Evolutionary conservation across 2,888 invertebrate genomes (phyloP).

Genomic region (Sipha maydis): DNA sequence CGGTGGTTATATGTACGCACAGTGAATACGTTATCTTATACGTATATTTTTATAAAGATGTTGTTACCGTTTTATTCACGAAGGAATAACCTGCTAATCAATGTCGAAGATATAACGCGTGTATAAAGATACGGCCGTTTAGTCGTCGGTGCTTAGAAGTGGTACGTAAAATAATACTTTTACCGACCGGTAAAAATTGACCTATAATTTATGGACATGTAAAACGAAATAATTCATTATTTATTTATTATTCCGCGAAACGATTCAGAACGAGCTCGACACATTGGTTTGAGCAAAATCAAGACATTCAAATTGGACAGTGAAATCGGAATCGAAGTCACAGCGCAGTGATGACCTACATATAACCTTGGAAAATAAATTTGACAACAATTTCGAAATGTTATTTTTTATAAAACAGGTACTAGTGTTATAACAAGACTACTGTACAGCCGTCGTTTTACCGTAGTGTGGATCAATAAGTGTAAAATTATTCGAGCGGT

Average conservation of each 20-base stretch:
- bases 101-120: background rate
- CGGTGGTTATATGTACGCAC: background rate
- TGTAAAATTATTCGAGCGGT: background rate
- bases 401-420: background rate
- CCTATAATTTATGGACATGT: background rate
- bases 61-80: background rate
- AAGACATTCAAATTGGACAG: background rate
- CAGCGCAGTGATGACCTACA: constrained; percentile 7
- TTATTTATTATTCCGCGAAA: background rate
- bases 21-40: background rate
- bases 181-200: background rate
- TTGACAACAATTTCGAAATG: background rate
- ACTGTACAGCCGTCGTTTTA: too few species aligned
- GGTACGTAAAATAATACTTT: background rate
- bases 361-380: constrained; percentile 26
- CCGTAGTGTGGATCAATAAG: too few species aligned
- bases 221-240: background rate
- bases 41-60: constrained; percentile 22
- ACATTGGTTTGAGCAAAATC: background rate
- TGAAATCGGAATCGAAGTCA: background rate
- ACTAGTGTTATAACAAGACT: too few species aligned
- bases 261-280: background rate
- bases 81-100: background rate
- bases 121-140: too few species aligned
- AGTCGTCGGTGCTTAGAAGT: too few species aligned